Evolutionary conservation across 2,888 invertebrate genomes (phyloP).

Genomic region (Andrena chrysosceles): DNA sequence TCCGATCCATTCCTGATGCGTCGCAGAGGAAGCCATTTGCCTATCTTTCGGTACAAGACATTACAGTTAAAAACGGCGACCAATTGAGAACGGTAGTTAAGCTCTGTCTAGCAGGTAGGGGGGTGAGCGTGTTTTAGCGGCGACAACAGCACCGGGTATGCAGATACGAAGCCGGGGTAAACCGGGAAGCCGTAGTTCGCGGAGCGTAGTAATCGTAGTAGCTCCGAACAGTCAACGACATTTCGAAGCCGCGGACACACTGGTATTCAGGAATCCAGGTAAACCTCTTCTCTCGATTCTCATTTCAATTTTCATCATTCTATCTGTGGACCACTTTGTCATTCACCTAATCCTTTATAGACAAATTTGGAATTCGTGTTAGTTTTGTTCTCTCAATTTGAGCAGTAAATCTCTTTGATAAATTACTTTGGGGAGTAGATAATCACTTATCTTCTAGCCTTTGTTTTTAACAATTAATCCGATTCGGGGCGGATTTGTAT

Average conservation of each 20-base stretch:
- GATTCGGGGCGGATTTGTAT: no score
- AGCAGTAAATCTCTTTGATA: no score
- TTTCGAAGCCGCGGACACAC: slow-evolving; percentile 45
- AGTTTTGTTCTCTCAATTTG: neutral
- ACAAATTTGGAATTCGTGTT: neutral
- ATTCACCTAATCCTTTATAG: neutral
- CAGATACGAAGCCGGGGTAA: slow-evolving; percentile 71
- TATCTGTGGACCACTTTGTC: neutral
- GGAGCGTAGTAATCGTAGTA: slow-evolving; percentile 67
- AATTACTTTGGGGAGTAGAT: no score
- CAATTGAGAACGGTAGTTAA: slow-evolving; percentile 61
- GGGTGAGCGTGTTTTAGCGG: slow-evolving; percentile 63
- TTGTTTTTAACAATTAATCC: no score
- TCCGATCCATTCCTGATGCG: slow-evolving; percentile 7
- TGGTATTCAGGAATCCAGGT: slow-evolving; percentile 62
- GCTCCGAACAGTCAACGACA: slow-evolving; percentile 68
- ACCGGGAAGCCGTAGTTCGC: slow-evolving; percentile 63
- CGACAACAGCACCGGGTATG: slow-evolving; percentile 70
- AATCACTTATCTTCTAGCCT: no score
- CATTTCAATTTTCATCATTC: neutral
- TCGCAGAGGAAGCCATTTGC: slow-evolving; percentile 28
- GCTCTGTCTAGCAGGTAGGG: slow-evolving; percentile 48
- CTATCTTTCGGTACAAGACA: slow-evolving; percentile 54
- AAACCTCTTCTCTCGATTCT: slow-evolving; percentile 19
- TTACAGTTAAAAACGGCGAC: slow-evolving; percentile 62